These are phyloP conservation scores for Setipinna tenuifilis DNA, from an alignment of 2,797 vertebrate species.

Conservation along the genomic window DNA sequence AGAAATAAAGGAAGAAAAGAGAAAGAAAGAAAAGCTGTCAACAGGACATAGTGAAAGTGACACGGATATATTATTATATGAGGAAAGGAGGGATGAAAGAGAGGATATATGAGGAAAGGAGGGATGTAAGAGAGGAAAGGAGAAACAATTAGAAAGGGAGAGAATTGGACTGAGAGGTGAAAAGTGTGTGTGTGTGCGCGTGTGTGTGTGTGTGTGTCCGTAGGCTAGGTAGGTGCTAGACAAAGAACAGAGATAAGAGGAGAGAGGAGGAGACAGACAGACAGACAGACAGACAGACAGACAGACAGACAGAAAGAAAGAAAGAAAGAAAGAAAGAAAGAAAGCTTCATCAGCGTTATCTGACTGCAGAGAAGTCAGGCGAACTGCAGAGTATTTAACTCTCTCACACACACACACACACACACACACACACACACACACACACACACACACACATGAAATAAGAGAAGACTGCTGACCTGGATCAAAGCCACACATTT, in stretches of 20 bases:
- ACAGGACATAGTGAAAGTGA: too few species aligned
- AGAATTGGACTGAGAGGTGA: too few species aligned
- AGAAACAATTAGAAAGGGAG: too few species aligned
- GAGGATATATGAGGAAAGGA: too few species aligned
- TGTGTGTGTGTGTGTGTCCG: too few species aligned
- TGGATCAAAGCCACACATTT: background rate
- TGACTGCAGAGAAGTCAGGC: background rate
- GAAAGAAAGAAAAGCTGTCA: too few species aligned
- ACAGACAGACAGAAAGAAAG: background rate
- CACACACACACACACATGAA: background rate
- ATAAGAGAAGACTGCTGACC: constrained; percentile 1
- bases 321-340: background rate
- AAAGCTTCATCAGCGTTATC: too few species aligned
- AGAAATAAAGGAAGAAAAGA: too few species aligned
- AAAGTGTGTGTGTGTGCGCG: too few species aligned
- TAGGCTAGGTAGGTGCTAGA: background rate
- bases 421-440: background rate
- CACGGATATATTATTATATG: too few species aligned
- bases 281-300: background rate
- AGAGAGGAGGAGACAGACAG: background rate
- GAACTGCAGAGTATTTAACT: background rate
- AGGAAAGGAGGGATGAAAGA: too few species aligned
- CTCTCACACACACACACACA: background rate
- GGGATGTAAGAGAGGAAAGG: too few species aligned
- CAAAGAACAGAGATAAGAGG: background rate